Evolutionary conservation across 2,888 invertebrate genomes (phyloP).

Genomic region (Brachyopa scutellaris): DNA sequence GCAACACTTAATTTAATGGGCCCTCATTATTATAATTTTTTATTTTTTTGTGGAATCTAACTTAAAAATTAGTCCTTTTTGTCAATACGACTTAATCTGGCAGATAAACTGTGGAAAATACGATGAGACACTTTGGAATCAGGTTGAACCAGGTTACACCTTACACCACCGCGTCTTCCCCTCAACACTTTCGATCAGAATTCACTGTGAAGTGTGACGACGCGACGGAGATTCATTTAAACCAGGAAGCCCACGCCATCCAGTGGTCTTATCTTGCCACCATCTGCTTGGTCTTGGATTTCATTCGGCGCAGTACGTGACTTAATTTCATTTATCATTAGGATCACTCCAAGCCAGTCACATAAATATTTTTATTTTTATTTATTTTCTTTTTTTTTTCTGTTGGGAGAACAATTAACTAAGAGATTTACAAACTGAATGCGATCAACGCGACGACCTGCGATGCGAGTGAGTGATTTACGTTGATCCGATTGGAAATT

Average conservation of each 20-base stretch:
- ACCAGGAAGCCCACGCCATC: slow-evolving; percentile 53
- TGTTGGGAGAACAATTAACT: slow-evolving; percentile 51
- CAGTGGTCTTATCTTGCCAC: slow-evolving; percentile 35
- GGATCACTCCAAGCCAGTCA: slow-evolving; percentile 57
- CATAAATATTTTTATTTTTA: slow-evolving; percentile 44
- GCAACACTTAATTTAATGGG: slow-evolving; percentile 68
- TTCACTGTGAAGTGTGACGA: not conserved
- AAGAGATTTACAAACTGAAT: slow-evolving; percentile 57
- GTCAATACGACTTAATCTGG: slow-evolving; percentile 71
- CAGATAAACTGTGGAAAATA: slow-evolving; percentile 54
- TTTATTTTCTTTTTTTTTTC: not conserved
- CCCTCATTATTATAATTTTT: slow-evolving; percentile 51
- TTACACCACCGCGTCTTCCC: not conserved
- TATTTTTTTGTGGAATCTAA: slow-evolving; percentile 43
- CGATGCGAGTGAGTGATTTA: slow-evolving; percentile 64
- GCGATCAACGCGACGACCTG: slow-evolving; percentile 36
- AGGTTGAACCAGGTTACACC: slow-evolving; percentile 19
- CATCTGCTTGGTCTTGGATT: slow-evolving; percentile 36
- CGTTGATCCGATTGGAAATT: slow-evolving; percentile 63
- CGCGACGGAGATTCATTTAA: slow-evolving; percentile 22
- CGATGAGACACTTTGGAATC: slow-evolving; percentile 43
- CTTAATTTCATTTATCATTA: slow-evolving; percentile 70
- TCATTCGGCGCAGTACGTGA: slow-evolving; percentile 58
- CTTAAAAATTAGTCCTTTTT: slow-evolving; percentile 65
- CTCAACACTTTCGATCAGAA: not conserved